Conservation (phyloP, 2,797 vertebrate species). For the Momotus momota region DNA sequence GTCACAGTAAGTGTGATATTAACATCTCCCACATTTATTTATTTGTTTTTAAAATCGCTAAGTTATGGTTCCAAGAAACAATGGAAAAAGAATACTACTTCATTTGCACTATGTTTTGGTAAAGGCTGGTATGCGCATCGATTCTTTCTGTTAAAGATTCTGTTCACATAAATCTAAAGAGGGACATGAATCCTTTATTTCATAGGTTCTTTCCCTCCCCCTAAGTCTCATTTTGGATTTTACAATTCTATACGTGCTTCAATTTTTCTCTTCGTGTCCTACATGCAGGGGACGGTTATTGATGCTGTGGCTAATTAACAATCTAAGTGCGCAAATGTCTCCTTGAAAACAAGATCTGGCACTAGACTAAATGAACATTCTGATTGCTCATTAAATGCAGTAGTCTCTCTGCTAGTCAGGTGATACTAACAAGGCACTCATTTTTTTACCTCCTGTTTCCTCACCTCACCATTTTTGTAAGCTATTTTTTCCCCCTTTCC, state of each 20-base stretch:
- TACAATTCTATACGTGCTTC: constrained; percentile 9
- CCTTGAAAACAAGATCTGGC: constrained; percentile 49
- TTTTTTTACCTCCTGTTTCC: not conserved
- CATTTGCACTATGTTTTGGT: not conserved
- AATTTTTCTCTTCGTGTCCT: constrained; percentile 13
- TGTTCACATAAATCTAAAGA: not conserved
- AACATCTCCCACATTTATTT: not conserved
- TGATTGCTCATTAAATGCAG: constrained; percentile 52
- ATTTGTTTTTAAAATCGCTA: not conserved
- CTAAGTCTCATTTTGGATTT: not conserved
- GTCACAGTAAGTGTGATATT: not conserved
- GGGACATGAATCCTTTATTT: not conserved
- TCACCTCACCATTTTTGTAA: not conserved
- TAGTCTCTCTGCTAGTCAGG: not conserved
- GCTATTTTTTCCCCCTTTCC: not conserved
- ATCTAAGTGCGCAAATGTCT: constrained; percentile 1
- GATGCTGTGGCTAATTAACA: constrained; percentile 57
- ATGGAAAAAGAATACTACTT: not conserved
- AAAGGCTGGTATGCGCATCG: not conserved
- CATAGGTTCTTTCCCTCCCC: not conserved
- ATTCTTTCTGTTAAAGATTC: not conserved
- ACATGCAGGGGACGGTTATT: constrained; percentile 17
- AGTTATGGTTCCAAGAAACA: not conserved
- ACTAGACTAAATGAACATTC: constrained; percentile 33
- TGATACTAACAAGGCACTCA: not conserved